Conservation (phyloP, 2,888 invertebrate genomes). For the Caenorhabditis drosophilae region DNA sequence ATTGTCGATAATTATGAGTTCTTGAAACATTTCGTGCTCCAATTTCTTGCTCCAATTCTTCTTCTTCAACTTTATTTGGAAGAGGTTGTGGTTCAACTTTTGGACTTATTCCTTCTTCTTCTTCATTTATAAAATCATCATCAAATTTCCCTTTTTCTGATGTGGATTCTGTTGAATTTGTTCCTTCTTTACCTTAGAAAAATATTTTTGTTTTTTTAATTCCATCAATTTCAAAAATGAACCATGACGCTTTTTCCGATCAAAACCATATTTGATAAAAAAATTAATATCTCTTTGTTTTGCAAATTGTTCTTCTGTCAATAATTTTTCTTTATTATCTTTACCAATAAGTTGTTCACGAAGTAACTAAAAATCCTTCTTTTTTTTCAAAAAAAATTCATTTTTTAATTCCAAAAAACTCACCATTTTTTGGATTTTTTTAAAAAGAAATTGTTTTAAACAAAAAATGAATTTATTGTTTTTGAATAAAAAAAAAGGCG, state of each 20-base stretch:
- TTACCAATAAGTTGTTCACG: conserved; percentile 3
- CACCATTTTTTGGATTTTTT: no score
- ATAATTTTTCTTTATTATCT: no score
- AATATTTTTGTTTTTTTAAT: neutral
- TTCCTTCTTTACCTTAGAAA: conserved; percentile 1
- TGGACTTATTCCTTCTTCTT: conserved; percentile 17
- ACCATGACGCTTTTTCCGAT: conserved; percentile 7
- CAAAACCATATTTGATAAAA: conserved; percentile 23
- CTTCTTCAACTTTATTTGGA: conserved; percentile 21
- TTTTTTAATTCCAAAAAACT: no score
- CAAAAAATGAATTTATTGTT: no score
- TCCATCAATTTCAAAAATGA: neutral
- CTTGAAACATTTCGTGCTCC: conserved; percentile 18
- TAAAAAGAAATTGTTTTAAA: no score
- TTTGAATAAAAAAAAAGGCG: no score
- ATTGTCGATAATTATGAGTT: conserved; percentile 16
- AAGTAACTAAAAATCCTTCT: no score
- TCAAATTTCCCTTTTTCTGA: conserved; percentile 8
- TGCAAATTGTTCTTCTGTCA: neutral
- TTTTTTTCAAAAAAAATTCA: no score
- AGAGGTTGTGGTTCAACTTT: conserved; percentile 6
- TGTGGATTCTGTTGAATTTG: conserved; percentile 23
- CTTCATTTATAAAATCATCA: conserved; percentile 26
- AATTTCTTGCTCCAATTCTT: conserved; percentile 29
- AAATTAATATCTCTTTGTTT: conserved; percentile 11